These are phyloP conservation scores for Panurus biarmicus DNA, from an alignment of 2,113 vertebrate species.

Conservation along the genomic window DNA sequence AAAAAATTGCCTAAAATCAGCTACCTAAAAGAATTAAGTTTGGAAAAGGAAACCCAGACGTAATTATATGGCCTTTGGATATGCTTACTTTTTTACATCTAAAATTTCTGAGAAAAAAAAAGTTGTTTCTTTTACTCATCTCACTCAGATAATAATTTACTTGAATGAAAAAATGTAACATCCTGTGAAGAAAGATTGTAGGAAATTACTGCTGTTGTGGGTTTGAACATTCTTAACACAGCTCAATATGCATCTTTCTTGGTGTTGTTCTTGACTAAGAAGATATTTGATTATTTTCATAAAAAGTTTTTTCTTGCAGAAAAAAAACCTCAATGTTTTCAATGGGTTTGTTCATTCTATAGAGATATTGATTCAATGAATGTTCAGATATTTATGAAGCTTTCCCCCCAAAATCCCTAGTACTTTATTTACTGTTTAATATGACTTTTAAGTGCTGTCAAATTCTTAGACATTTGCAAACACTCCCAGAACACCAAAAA, in stretches of 20 bases:
- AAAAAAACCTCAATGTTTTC: not conserved
- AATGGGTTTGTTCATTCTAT: not conserved
- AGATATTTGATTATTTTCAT: not conserved
- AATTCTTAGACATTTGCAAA: not conserved
- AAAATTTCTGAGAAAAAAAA: not conserved
- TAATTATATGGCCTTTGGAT: not conserved
- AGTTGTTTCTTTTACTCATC: not conserved
- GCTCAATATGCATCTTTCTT: not conserved
- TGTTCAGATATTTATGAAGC: not conserved
- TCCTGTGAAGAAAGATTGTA: not conserved
- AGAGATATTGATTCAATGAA: not conserved
- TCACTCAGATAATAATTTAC: not conserved
- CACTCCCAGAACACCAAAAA: not conserved
- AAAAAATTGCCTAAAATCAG: not conserved
- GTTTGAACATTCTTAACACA: not conserved
- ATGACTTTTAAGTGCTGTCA: not conserved
- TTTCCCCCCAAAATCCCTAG: not conserved
- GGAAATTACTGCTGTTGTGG: not conserved
- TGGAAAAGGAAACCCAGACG: not conserved
- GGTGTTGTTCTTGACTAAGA: not conserved
- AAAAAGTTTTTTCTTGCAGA: not conserved
- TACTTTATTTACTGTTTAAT: not conserved
- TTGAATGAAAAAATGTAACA: not conserved
- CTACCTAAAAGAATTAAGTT: not conserved
- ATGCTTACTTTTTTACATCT: not conserved